Conservation (phyloP, 2,888 invertebrate genomes). For the Calameuta pallipes region DNA sequence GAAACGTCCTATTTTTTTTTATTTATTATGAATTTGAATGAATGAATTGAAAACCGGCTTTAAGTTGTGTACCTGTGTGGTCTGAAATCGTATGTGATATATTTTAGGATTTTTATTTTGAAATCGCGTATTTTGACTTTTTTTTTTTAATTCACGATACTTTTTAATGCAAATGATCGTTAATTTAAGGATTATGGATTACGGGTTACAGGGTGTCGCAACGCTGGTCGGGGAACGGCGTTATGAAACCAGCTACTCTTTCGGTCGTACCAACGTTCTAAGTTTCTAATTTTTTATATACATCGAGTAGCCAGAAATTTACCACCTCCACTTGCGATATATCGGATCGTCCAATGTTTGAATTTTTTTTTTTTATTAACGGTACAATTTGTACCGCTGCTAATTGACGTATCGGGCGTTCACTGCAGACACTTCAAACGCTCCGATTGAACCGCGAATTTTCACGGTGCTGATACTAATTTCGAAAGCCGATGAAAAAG, state of each 20-base stretch:
- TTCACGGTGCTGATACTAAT: not conserved
- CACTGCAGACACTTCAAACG: not conserved
- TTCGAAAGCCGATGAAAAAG: not conserved
- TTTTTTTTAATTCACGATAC: not conserved
- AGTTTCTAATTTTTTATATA: slow-evolving; percentile 38
- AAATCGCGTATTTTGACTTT: too few species aligned
- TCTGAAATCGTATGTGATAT: too few species aligned
- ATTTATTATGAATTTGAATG: too few species aligned
- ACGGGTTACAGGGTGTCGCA: not conserved
- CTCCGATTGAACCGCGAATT: not conserved
- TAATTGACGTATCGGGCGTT: not conserved
- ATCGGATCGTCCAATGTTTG: slow-evolving; percentile 22
- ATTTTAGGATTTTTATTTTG: too few species aligned
- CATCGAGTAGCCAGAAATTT: slow-evolving; percentile 24
- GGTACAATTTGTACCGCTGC: slow-evolving; percentile 9
- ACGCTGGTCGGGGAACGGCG: not conserved
- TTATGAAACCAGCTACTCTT: slow-evolving; percentile 27
- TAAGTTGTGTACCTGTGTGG: too few species aligned
- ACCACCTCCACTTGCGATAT: slow-evolving; percentile 3
- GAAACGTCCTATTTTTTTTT: too few species aligned
- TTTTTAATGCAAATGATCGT: not conserved
- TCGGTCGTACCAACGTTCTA: slow-evolving; percentile 24
- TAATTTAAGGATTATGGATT: not conserved
- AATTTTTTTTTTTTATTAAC: slow-evolving; percentile 17
- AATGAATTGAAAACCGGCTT: too few species aligned